Conservation (phyloP, 2,888 invertebrate species). For the Camponotus fellah region DNA sequence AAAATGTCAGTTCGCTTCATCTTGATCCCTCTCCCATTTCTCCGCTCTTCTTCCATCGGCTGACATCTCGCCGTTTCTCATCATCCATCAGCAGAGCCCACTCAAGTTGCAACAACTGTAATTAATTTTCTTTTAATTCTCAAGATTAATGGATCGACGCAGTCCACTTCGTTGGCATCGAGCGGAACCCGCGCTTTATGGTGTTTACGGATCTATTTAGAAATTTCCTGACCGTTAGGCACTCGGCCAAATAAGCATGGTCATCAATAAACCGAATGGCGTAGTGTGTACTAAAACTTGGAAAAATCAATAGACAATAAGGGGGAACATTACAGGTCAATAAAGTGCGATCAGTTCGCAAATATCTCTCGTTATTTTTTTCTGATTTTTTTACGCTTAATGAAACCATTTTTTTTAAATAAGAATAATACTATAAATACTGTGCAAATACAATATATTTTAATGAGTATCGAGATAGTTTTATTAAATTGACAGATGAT, state of each 20-base stretch:
- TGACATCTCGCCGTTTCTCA: constrained; percentile 70
- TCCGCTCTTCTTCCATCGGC: constrained; percentile 56
- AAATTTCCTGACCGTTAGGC: constrained; percentile 58
- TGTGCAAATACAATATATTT: background rate
- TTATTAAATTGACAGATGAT: constrained; percentile 47
- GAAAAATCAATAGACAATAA: constrained; percentile 52
- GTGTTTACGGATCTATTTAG: constrained; percentile 66
- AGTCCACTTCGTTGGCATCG: constrained; percentile 57
- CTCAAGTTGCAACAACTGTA: constrained; percentile 78
- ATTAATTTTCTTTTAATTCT: constrained; percentile 84
- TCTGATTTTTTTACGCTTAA: background rate
- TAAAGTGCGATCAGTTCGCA: constrained; percentile 41
- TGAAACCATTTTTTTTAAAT: background rate
- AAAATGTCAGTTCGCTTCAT: constrained; percentile 55
- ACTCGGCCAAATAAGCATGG: constrained; percentile 53
- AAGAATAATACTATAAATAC: constrained; percentile 13
- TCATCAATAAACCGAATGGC: constrained; percentile 55
- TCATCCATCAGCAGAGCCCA: constrained; percentile 77
- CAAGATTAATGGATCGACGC: constrained; percentile 81
- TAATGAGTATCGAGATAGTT: constrained; percentile 40
- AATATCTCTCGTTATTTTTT: constrained; percentile 22
- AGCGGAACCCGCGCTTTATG: constrained; percentile 59
- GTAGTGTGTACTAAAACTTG: constrained; percentile 27
- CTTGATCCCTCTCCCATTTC: constrained; percentile 45
- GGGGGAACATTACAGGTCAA: constrained; percentile 44